A percentile compares a stretch with the other conserved stretches of the same genome.
These are phyloP conservation scores for Muscina levida DNA, from an alignment of 2,888 invertebrate species.

Conservation along the genomic window DNA sequence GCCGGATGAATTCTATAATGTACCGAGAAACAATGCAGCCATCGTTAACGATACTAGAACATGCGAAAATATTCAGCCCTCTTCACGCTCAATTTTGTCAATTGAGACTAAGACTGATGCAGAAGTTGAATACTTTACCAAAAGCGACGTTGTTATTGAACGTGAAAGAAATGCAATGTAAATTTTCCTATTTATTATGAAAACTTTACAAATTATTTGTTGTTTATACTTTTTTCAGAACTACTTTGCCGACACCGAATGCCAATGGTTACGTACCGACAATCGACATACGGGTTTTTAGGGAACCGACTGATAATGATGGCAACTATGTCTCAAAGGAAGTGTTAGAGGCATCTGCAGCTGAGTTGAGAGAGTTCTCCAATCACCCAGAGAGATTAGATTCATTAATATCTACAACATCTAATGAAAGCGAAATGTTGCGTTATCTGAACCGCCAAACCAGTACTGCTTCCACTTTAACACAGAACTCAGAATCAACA, in stretches of 20 bases:
- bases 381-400: constrained; percentile 75
- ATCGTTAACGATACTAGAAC: constrained; percentile 44
- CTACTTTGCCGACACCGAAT: constrained; percentile 52
- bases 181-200: not conserved
- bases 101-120: constrained; percentile 74
- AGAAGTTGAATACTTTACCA: constrained; percentile 78
- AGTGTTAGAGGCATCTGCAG: constrained; percentile 70
- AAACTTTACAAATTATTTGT: not conserved
- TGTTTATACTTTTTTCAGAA: constrained; percentile 48
- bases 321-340: constrained; percentile 57
- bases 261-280: constrained; percentile 76
- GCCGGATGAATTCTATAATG: constrained; percentile 75
- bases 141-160: constrained; percentile 77
- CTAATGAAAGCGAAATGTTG: constrained; percentile 76
- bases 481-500: constrained; percentile 64
- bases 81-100: constrained; percentile 58
- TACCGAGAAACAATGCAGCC: constrained; percentile 77
- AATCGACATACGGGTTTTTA: constrained; percentile 74
- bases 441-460: constrained; percentile 74
- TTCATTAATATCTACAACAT: constrained; percentile 75
- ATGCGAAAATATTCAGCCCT: constrained; percentile 13
- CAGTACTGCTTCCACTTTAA: constrained; percentile 67
- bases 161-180: constrained; percentile 69
- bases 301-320: constrained; percentile 69
- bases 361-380: constrained; percentile 71